A percentile compares a stretch with the other conserved stretches of the same genome.
Conservation (phyloP, 2,797 vertebrate species). For the Takifugu rubripes region DNA sequence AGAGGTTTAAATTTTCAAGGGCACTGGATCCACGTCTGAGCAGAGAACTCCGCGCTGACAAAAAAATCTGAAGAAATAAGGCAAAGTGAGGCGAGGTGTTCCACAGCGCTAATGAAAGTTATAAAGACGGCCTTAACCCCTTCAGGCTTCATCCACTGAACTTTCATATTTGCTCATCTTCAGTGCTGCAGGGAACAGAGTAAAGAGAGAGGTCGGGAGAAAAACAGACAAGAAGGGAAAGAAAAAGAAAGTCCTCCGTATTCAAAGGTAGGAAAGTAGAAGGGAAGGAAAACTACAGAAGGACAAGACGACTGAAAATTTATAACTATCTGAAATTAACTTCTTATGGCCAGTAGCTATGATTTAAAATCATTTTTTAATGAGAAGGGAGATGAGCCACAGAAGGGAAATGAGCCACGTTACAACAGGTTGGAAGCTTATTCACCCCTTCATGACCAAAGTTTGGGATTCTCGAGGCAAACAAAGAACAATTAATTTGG, state of each 20-base stretch:
- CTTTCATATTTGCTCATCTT: slow-evolving; percentile 49
- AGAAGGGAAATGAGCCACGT: slow-evolving; percentile 61
- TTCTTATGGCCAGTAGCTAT: slow-evolving; percentile 86
- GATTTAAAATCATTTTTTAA: slow-evolving; percentile 71
- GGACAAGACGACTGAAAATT: slow-evolving; percentile 86
- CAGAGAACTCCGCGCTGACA: slow-evolving; percentile 36
- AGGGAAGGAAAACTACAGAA: slow-evolving; percentile 55
- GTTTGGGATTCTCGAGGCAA: slow-evolving; percentile 40
- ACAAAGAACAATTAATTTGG: neutral
- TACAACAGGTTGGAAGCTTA: slow-evolving; percentile 62
- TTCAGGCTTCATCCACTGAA: slow-evolving; percentile 58
- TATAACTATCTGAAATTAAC: slow-evolving; percentile 91
- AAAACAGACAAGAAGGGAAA: slow-evolving; percentile 16
- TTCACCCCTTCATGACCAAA: slow-evolving; percentile 71
- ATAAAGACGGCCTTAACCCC: slow-evolving; percentile 54
- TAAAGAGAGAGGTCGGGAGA: slow-evolving; percentile 30
- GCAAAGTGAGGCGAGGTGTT: slow-evolving; percentile 23
- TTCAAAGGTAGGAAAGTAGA: slow-evolving; percentile 46
- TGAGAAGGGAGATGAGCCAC: slow-evolving; percentile 56
- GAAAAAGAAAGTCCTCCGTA: slow-evolving; percentile 42
- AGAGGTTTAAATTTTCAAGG: slow-evolving; percentile 59
- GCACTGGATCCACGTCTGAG: slow-evolving; percentile 48
- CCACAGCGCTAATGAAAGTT: slow-evolving; percentile 56
- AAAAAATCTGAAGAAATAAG: slow-evolving; percentile 16
- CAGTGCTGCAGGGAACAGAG: slow-evolving; percentile 46